A percentile compares a stretch with the other conserved stretches of the same genome.
phyloP scores from a whole-genome alignment of 2,888 invertebrate genomes.

The Meteorus cinctellus region DNA sequence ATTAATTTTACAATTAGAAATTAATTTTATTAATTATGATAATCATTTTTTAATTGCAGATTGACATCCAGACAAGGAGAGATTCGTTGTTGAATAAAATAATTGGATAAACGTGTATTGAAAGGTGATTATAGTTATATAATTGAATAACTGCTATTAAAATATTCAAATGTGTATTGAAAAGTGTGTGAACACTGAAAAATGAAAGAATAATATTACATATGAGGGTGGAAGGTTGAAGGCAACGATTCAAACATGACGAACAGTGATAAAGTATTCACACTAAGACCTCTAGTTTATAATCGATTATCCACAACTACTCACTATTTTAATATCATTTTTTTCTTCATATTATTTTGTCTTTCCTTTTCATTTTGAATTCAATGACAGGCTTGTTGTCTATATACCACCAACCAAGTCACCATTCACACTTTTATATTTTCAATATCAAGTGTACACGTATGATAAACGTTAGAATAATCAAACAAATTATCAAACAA shows the following conservation, averaged over 20 bases:
- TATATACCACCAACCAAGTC: background rate
- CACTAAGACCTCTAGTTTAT: constrained; percentile 14
- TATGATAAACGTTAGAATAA: background rate
- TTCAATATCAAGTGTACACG: background rate
- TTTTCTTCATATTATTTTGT: background rate
- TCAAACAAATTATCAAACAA: background rate
- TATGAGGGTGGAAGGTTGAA: background rate
- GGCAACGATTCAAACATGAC: background rate
- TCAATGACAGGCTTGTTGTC: background rate
- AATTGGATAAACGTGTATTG: constrained; percentile 1
- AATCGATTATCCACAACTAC: constrained; percentile 14
- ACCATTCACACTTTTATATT: background rate
- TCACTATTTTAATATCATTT: background rate
- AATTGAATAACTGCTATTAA: background rate
- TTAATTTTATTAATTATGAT: background rate
- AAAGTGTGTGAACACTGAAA: too few species aligned
- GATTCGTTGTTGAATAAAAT: background rate
- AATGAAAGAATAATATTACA: background rate
- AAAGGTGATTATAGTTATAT: background rate
- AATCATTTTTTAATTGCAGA: background rate
- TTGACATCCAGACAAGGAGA: background rate
- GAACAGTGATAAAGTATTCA: constrained; percentile 6
- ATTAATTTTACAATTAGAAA: background rate
- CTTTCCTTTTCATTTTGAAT: background rate
- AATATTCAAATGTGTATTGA: background rate